Evolutionary conservation across 2,888 invertebrate species (phyloP).

Genomic region (Epirrhoe tristata): DNA sequence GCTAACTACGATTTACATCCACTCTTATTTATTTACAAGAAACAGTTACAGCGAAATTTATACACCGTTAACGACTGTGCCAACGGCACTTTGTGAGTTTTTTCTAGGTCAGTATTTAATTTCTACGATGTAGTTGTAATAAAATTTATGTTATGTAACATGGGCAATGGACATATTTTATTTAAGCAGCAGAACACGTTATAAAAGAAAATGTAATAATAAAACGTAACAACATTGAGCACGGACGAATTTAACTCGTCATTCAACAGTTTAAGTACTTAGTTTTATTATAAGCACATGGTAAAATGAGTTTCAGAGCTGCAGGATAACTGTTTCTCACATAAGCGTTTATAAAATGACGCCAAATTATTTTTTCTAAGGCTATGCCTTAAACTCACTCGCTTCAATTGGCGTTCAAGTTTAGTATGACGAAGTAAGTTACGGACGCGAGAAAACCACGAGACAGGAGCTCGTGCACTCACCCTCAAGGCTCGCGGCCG

Average conservation of each 20-base stretch:
- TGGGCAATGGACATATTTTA: neutral
- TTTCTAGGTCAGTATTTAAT: slow-evolving; percentile 11
- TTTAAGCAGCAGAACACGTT: neutral
- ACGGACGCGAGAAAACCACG: slow-evolving; percentile 51
- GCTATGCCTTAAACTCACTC: slow-evolving; percentile 37
- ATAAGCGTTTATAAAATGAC: neutral
- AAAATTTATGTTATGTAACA: neutral
- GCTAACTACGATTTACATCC: slow-evolving; percentile 76
- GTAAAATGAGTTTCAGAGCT: neutral
- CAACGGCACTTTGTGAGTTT: slow-evolving; percentile 17
- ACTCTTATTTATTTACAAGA: slow-evolving; percentile 70
- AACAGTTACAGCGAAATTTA: slow-evolving; percentile 60
- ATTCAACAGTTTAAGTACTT: neutral
- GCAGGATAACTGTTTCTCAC: slow-evolving; percentile 2
- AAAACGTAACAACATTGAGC: neutral
- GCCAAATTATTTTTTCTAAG: slow-evolving; percentile 6
- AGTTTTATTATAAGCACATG: neutral
- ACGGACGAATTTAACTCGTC: neutral
- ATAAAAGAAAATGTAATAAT: neutral
- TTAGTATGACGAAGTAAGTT: slow-evolving; percentile 76
- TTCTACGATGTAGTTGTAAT: neutral
- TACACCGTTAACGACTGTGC: slow-evolving; percentile 50
- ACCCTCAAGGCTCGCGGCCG: slow-evolving; percentile 71
- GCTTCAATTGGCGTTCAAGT: slow-evolving; percentile 29
- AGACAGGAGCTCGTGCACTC: slow-evolving; percentile 57